Evolutionary conservation across 1,140 invertebrate genomes (phyloP).

Genomic region (Meteorus sp.): DNA sequence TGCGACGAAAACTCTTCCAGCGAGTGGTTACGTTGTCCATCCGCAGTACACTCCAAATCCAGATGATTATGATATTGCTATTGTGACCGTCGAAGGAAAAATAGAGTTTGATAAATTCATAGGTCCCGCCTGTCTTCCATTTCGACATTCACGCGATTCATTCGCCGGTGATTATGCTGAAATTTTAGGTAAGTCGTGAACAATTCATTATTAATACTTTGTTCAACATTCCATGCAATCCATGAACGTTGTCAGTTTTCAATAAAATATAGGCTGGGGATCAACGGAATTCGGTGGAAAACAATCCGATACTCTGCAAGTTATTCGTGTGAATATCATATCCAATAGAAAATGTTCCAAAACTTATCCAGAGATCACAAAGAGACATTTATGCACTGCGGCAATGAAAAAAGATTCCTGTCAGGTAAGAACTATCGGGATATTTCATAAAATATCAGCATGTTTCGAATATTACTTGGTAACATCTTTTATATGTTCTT

Average conservation of each 20-base stretch:
- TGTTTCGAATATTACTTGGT: no score
- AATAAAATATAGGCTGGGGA: no score
- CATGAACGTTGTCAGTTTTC: no score
- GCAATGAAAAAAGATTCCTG: conserved; percentile 65
- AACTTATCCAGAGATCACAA: conserved; percentile 41
- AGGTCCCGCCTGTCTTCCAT: conserved; percentile 69
- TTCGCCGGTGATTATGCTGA: conserved; percentile 58
- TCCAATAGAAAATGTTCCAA: conserved; percentile 56
- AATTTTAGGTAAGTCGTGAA: conserved; percentile 57
- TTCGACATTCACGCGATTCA: conserved; percentile 53
- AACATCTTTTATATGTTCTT: conserved; percentile 23
- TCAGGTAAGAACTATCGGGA: conserved; percentile 61
- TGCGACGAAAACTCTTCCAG: conserved; percentile 39
- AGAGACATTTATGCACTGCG: conserved; percentile 70
- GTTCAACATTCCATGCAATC: no score
- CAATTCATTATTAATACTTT: not conserved
- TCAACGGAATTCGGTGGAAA: no score
- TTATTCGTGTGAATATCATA: conserved; percentile 64
- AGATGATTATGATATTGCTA: conserved; percentile 66
- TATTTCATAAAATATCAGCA: no score
- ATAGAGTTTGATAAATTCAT: conserved; percentile 62
- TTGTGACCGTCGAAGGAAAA: conserved; percentile 55
- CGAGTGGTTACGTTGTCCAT: conserved; percentile 44
- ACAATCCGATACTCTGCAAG: conserved; percentile 62
- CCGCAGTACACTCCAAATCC: conserved; percentile 44